Evolutionary conservation across 2,113 vertebrate species (phyloP), one percentile per base, ranked within the genome.

Genomic region (Gavialis gangeticus): DNA sequence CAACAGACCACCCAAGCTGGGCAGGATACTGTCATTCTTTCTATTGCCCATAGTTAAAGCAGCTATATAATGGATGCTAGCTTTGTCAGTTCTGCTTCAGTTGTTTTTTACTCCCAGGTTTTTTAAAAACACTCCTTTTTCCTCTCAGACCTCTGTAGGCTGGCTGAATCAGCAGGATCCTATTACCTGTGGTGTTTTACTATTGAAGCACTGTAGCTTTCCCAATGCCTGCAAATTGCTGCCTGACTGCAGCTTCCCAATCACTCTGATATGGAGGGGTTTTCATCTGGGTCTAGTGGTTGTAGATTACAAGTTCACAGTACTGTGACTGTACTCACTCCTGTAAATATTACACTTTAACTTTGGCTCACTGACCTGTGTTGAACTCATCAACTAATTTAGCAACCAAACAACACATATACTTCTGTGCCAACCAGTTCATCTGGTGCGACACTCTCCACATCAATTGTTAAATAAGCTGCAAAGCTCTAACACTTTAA

Each of bases 191-290:
- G n/a, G 60, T 28, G 27, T 87, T 93, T 85, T 88, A 34, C 28
- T 14, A 22, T 25, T 91, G 79, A 95, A 92, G 1, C 24, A 63
- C 16, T 85, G n/a, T 11, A 93, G 18, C 46, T 66, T 3, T 28
- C 18, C 30, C 30, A 64, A 3, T 93, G 60, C 60, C 57, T 91
- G 73, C 34, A 93, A 75, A 96, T 84, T 89, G 24, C 22, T 58
- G 89, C 90, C 82, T 86, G 78, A 94, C 34, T 80, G 55, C 22
- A n/a, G 19, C 55, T 92, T 96, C 25, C 62, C 83, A 93, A 90
- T 91, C 25, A 80, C 57, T 84, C 60, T 76, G 37, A 37, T 89
- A 75, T 27, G 34, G 18, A 89, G 73, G 24, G 66, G 10, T 15
- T 37, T 94, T 66, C 82, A 76, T 59, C 62, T 89, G 60, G 34